A percentile compares a stretch with the other conserved stretches of the same genome.
phyloP scores from a whole-genome alignment of 2,888 invertebrate species.

The Diachrysia chrysitis region DNA sequence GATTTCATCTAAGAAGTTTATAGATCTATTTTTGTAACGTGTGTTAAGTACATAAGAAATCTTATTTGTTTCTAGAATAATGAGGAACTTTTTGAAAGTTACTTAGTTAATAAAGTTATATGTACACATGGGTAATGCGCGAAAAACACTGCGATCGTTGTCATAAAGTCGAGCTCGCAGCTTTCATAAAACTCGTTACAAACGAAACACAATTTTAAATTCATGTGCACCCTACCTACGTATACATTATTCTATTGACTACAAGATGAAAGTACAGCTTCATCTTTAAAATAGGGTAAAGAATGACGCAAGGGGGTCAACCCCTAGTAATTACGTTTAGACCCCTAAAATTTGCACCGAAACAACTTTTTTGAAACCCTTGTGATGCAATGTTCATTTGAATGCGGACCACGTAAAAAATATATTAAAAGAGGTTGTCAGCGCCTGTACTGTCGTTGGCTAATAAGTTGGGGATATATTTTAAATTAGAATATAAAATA shows the following conservation, averaged over 20 bases:
- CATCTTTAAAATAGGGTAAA: neutral
- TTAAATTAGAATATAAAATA: neutral
- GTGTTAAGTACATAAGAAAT: too few relatives aligned
- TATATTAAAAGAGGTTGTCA: constrained; percentile 4
- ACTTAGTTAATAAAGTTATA: too few relatives aligned
- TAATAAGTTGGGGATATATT: neutral
- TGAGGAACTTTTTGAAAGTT: too few relatives aligned
- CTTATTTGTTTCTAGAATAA: too few relatives aligned
- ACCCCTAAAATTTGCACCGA: constrained; percentile 1
- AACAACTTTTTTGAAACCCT: neutral
- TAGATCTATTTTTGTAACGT: too few relatives aligned
- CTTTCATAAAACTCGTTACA: neutral
- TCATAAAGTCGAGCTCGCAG: neutral
- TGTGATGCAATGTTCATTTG: constrained; percentile 1
- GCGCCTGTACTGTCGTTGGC: neutral
- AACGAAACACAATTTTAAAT: constrained; percentile 1
- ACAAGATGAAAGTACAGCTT: constrained; percentile 1
- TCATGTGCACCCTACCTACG: neutral
- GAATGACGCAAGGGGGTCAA: neutral
- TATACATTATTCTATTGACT: neutral
- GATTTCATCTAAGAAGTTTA: too few relatives aligned
- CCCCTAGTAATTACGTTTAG: neutral
- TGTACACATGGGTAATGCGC: neutral
- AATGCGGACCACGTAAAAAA: neutral
- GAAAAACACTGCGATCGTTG: constrained; percentile 1